Percentiles rank a stretch among this genome's conserved stretches.
Conservation (phyloP, 2,888 invertebrate species). For the Taenaris catops region DNA sequence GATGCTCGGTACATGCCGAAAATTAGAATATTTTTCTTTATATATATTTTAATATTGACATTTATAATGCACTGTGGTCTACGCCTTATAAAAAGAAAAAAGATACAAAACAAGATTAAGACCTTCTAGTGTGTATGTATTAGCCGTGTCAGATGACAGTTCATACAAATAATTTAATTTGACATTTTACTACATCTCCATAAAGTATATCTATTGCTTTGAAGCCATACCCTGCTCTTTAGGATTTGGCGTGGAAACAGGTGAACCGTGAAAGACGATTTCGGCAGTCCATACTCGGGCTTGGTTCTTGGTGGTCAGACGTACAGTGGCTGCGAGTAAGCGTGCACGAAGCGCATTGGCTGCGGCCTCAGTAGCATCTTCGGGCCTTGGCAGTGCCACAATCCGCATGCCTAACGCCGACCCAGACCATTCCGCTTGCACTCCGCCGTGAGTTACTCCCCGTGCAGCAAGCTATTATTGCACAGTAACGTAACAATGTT, state of each 20-base stretch:
- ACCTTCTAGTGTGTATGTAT: no score
- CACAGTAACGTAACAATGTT: no score
- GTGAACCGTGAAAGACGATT: conserved; percentile 91
- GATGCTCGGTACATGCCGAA: no score
- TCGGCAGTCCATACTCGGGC: conserved; percentile 93
- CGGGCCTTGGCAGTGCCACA: conserved; percentile 86
- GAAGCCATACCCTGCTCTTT: conserved; percentile 91
- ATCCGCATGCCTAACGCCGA: conserved; percentile 90
- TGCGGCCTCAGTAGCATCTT: conserved; percentile 65
- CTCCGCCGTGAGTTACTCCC: conserved; percentile 94
- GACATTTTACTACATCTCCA: no score
- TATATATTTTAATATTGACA: no score
- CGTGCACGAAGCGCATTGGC: conserved; percentile 87
- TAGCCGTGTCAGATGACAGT: no score
- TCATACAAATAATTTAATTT: no score
- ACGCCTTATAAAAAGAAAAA: no score
- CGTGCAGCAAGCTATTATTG: conserved; percentile 84
- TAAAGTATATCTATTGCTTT: no score
- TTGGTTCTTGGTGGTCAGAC: conserved; percentile 89
- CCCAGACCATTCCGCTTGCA: conserved; percentile 95
- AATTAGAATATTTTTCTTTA: no score
- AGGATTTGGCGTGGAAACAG: conserved; percentile 87
- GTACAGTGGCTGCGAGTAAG: conserved; percentile 90
- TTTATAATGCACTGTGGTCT: no score
- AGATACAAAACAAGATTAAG: no score